These are phyloP conservation scores for Amphimedon queenslandica DNA, from an alignment of 37 sponge, comb jelly and placozoan genomes.

Conservation along the genomic window DNA sequence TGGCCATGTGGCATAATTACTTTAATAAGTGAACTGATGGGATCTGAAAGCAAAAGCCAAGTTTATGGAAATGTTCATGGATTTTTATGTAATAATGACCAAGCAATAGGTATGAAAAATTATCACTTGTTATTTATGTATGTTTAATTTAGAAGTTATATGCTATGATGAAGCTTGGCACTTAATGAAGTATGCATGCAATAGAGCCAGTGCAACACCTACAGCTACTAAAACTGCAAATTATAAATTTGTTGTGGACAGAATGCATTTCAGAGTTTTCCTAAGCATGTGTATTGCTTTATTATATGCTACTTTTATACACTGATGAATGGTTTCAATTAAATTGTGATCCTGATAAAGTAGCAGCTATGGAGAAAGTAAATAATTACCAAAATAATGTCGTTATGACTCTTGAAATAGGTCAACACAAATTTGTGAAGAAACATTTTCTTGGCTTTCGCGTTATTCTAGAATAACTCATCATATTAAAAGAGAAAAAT, in stretches of 20 bases:
- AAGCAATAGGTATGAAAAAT: neutral
- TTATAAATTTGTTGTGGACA: slow-evolving; percentile 25
- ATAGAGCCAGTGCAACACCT: slow-evolving; percentile 4
- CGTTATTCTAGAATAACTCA: slow-evolving; percentile 17
- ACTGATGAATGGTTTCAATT: slow-evolving; percentile 31
- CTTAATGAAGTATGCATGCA: slow-evolving; percentile 12
- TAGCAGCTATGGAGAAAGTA: slow-evolving; percentile 1
- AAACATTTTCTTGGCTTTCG: slow-evolving; percentile 47
- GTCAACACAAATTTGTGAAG: slow-evolving; percentile 47
- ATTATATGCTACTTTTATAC: too few species aligned
- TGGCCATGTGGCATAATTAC: too few species aligned
- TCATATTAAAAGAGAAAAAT: slow-evolving; percentile 24
- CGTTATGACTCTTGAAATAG: neutral
- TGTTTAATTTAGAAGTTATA: neutral
- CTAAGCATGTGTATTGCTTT: too few species aligned
- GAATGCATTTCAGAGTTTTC: slow-evolving; percentile 36
- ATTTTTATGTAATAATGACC: neutral
- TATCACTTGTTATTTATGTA: too few species aligned
- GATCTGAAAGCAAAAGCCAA: neutral
- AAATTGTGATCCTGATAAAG: slow-evolving; percentile 23
- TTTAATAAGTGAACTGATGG: slow-evolving; percentile 10
- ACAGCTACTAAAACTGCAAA: neutral
- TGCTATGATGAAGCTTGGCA: slow-evolving; percentile 55
- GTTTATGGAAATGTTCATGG: slow-evolving; percentile 9
- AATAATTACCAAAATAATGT: neutral